Base-by-base conservation (phyloP, 2,888 invertebrate genomes). In the Cristatella mucedo region DNA sequence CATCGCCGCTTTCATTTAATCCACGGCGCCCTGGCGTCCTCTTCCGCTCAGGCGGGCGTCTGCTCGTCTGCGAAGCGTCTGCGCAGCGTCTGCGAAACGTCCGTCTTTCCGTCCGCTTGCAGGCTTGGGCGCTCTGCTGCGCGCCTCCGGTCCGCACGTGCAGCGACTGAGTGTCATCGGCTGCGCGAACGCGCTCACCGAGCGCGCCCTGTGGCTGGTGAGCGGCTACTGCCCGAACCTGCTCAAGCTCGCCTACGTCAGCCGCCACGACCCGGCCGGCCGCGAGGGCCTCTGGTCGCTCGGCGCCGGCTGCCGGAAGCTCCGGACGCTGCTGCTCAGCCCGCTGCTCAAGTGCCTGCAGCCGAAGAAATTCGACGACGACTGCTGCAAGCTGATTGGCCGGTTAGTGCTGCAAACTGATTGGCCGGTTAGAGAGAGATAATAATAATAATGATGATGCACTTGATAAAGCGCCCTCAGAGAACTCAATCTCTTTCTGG, bases 281-380 rank as follows among this genome's bases (percentile, higher is more conserved):
- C 46, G 56, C n/a, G 61, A 62, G 44, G 55, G 57, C 33, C 49
- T 63, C 48, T 63, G 57, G 55, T 54, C 59, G 3, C 46, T 63
- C 21, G 61, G 60, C 1, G 58, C 57, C 24, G 63, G 63, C 2
- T 62, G 61, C 48, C 50, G 53, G n/a, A 50, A 56, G 22, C 48
- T 63, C 20, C 50, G 46, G 21, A 50, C 53, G 4, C 49, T 62
- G 15, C 42, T 50, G 30, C 47, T 61, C 11, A 53, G 55, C 4
- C 57, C 61, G 2, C 44, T 53, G 21, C 51, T 43, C 40, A 56
- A 57, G 4, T 21, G 24, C 21, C 20, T 29, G 24, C 15, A 21
- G 11, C 34, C 38, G 2, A 33, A 26, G 5, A 33, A 39, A 18
- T 44, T 44, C 31, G 31, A 37, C 29, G 42, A 44, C 36, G 19